Percentiles rank a stretch among this genome's conserved stretches.
Evolutionary conservation across 2,113 vertebrate species (phyloP).

Genomic region (Mormyrus iriodes): DNA sequence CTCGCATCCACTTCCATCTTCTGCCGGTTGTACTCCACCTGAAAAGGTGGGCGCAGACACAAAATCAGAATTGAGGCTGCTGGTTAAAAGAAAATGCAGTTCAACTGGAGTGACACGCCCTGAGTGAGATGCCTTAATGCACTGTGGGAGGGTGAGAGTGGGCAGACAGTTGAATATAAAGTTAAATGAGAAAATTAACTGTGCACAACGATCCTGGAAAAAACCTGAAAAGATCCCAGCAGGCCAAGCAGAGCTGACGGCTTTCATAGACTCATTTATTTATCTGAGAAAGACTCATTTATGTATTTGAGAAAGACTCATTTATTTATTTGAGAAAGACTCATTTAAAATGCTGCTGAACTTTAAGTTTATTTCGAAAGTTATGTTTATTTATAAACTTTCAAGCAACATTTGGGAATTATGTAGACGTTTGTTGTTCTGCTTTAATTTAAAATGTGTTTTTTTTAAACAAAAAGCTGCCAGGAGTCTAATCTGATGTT

Average conservation of each 20-base stretch:
- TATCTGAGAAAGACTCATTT: neutral
- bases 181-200: neutral
- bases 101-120: neutral
- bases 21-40: slow-evolving; percentile 89
- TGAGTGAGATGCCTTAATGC: neutral
- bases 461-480: neutral
- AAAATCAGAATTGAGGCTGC: neutral
- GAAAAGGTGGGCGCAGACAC: neutral
- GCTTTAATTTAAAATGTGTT: neutral
- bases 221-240: neutral
- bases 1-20: slow-evolving; percentile 83
- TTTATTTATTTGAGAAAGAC: neutral
- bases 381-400: neutral
- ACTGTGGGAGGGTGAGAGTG: no score
- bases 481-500: neutral
- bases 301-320: neutral
- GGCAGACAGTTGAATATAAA: neutral
- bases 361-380: neutral
- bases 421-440: neutral
- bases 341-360: neutral
- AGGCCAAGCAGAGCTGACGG: neutral
- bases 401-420: neutral
- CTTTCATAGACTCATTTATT: neutral
- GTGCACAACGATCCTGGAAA: neutral
- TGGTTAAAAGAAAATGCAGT: neutral